Base-by-base conservation (phyloP, 2,113 vertebrate genomes). In the Balaeniceps rex region DNA sequence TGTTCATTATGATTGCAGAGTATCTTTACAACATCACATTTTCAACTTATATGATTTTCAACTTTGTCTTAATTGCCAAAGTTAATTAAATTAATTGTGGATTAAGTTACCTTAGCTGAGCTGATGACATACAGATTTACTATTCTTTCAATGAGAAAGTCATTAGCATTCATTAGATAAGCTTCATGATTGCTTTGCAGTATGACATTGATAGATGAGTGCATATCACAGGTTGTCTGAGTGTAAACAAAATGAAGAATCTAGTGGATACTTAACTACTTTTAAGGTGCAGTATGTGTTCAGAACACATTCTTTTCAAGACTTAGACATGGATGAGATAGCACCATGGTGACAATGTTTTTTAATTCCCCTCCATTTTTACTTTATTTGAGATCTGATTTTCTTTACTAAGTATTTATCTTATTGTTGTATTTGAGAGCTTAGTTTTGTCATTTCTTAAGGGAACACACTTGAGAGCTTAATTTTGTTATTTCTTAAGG, bases 51-150 rank as follows among this genome's bases (percentile, higher is more conserved):
- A 74, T 90, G 46, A 94, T 94, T 97, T 95, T 71, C 38, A 90
- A 51, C 65, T 90, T 76, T 68, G 63, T 70, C 76, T 96, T 94
- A 94, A 96, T 83, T 97, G 88, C 72, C 78, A 80, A 82, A 80
- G 46, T 87, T 96, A 96, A 97, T 94, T 91, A 85, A 94, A 97
- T 96, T 95, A 96, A 83, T 94, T 92, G 81, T 65, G 55, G 82
- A 94, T 96, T 96, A 96, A 93, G 61, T 88, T 94, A 94, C 76
- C 23, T 90, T 64, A 65, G 17, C 44, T 94, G 87, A 95, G 23
- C 28, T 93, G 23, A 88, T 68, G 58, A 75, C 72, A 94, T 60
- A 84, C 23, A 81, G 61, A 58, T 87, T 95, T 91, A 79, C 72
- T 79, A 10, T 54, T 94, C 71, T 95, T 97, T 90, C 74, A 51